A percentile compares a stretch with the other conserved stretches of the same genome.
Evolutionary conservation across 2,797 vertebrate genomes (phyloP).

Genomic region (Cirrhinus mrigala): DNA sequence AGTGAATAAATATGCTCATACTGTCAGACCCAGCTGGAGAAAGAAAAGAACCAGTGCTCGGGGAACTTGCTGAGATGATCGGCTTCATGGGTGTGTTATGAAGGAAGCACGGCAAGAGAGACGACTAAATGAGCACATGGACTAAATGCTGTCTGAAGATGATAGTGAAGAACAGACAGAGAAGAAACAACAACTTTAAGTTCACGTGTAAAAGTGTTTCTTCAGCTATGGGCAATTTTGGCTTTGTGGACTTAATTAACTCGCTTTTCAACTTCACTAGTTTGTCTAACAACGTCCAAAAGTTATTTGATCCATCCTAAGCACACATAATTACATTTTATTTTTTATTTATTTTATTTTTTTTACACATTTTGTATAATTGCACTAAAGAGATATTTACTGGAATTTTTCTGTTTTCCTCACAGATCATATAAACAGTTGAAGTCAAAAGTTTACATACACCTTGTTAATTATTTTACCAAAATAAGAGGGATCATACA

Average conservation of each 20-base stretch:
- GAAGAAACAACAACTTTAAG: background rate
- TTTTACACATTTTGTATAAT: background rate
- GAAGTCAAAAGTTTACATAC: no score
- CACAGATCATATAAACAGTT: background rate
- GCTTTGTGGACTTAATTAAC: background rate
- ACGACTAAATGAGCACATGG: constrained; percentile 38
- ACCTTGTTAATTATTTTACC: no score
- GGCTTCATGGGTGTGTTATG: constrained; percentile 52
- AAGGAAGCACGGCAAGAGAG: constrained; percentile 28
- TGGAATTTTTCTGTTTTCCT: background rate
- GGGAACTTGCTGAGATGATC: constrained; percentile 52
- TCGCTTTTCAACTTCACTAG: background rate
- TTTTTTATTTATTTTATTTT: no score
- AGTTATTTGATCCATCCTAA: background rate
- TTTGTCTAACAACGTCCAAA: background rate
- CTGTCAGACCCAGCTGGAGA: constrained; percentile 70
- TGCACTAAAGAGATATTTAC: background rate
- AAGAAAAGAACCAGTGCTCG: constrained; percentile 29
- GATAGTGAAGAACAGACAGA: background rate
- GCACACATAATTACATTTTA: background rate
- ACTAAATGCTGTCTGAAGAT: constrained; percentile 30
- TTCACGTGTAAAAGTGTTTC: background rate
- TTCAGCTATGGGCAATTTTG: background rate
- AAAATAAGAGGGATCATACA: no score
- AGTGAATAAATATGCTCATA: constrained; percentile 77